phyloP scores from a whole-genome alignment of 2,888 invertebrate genomes.

The Nomada ferruginata region DNA sequence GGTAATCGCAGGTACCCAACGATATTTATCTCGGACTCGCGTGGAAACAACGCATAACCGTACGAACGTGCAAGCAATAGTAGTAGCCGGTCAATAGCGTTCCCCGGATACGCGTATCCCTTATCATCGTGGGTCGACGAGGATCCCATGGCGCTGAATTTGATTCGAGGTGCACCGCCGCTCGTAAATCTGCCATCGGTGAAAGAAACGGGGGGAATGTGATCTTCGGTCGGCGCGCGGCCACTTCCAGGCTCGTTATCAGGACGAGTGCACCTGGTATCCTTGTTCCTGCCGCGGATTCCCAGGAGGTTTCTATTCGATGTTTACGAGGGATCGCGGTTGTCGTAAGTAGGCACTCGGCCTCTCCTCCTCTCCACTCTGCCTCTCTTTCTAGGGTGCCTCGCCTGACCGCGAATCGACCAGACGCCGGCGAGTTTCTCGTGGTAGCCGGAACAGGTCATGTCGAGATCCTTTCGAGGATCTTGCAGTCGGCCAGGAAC shows the following conservation, averaged over 20 bases:
- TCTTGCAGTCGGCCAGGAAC: conserved; percentile 51
- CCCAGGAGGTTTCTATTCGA: conserved; percentile 70
- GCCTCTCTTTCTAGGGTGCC: conserved; percentile 21
- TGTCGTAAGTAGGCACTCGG: conserved; percentile 72
- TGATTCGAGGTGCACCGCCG: conserved; percentile 44
- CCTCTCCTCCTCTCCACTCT: conserved; percentile 12
- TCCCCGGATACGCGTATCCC: conserved; percentile 12
- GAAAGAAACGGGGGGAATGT: conserved; percentile 56
- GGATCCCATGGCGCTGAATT: conserved; percentile 46
- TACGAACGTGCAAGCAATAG: neutral
- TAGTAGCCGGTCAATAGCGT: conserved; percentile 5
- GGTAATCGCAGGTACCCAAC: conserved; percentile 11
- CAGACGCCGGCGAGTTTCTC: conserved; percentile 55
- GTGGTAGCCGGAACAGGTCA: conserved; percentile 64
- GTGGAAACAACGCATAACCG: too few species aligned
- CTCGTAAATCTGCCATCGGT: conserved; percentile 52
- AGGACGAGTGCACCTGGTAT: conserved; percentile 70
- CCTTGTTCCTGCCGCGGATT: conserved; percentile 70
- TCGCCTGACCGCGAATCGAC: conserved; percentile 30
- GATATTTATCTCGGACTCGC: conserved; percentile 3
- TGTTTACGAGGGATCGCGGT: conserved; percentile 73
- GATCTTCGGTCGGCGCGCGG: conserved; percentile 49
- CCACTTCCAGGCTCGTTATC: conserved; percentile 66
- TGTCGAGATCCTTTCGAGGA: conserved; percentile 50
- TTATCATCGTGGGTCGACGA: neutral